Base-by-base conservation (phyloP, 2,888 invertebrate species). In the Mythimna pallens region DNA sequence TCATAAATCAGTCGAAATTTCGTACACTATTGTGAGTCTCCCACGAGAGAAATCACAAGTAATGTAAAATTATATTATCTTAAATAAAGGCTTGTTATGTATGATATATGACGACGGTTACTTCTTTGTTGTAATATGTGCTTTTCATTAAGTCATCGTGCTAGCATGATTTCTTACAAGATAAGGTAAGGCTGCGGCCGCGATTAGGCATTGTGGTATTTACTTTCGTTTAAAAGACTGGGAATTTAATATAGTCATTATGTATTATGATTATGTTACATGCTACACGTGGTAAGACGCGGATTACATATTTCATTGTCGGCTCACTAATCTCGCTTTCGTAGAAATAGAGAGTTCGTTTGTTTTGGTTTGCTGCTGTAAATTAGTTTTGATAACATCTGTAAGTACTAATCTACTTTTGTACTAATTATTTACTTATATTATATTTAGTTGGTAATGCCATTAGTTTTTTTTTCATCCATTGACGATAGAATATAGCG, bases 141-240 rank as follows among this genome's bases (percentile, higher is more conserved):
- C 34, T 76, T 80, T 83, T 81, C 80, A 80, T 81, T 73, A 76
- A 73, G 62, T 83, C 68, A 83, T 68, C 83, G 25, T 69, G 61
- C 61, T 83, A 50, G 61, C 52, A 55, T 58, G 80, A 80, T 81
- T 80, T 83, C 69, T 62, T 73, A 72, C 73, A 65, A 84, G 86
- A 85, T 85, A 86, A 76, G 17, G 64, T 25, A 59, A 69, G 20
- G 62, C 58, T 14, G 36, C 4, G 64, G 50, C 25, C 76, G 78
- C 82, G 82, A 86, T 84, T 84, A 79, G 70, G 73, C 77, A 86
- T 86, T 85, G 85, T 85, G 72, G 71, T 86, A 74, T 84, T 85
- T 86, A 86, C 84, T 86, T 85, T 86, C 86, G 82, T 80, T 84
- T 84, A 80, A 63, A 71, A 67, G 20, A 85, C 77, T 84, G 85